Base-by-base conservation (phyloP, 2,797 vertebrate genomes). In the Cyprinodon diabolis region DNA sequence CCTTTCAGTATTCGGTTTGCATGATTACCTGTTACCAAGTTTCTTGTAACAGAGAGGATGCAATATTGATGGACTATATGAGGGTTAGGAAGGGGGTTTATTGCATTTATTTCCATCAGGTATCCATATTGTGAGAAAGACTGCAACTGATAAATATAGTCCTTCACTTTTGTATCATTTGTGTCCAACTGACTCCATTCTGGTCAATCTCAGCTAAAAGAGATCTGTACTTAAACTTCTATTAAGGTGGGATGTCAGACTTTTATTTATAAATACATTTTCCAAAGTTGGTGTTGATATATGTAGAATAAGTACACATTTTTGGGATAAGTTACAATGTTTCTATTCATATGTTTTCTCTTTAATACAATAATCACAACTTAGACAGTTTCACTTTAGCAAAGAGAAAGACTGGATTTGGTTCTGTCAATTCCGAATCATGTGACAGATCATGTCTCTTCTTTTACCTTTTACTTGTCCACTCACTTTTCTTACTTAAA, bases 391-490 rank as follows among this genome's bases (percentile, higher is more conserved):
- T 63, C 63, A 70, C 48, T 73, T 15, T 74, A 67, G 70, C 77
- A 30, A 75, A 77, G 77, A 83, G 49, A 86, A 49, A 5, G 4
- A 15, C 17, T 10, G 1, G 76, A 80, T 66, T 66, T 35, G 49
- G 69, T 79, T 75, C 85, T 66, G 63, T 7, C 17, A 80, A 77
- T 71, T 52, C 68, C 45, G 56, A 70, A 75, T 66, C 73, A 17
- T 43, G 74, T 79, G 30, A 30, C 68, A 69, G 78, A 83, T 87
- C 77, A 57, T 72, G 63, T 76, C 89, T 86, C 80, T 75, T 78
- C 69, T 74, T 62, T 84, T 37, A 25, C 80, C 86, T 79, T 79
- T 76, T 17, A 48, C 73, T 74, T 78, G 78, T 86, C 82, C 78
- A 78, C 70, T 47, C 48, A 37, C 74, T 89, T 90, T 79, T 75